Percentiles rank a stretch among this genome's conserved stretches.
Evolutionary conservation across 2,113 vertebrate species (phyloP).

Genomic region (Callipepla californica): DNA sequence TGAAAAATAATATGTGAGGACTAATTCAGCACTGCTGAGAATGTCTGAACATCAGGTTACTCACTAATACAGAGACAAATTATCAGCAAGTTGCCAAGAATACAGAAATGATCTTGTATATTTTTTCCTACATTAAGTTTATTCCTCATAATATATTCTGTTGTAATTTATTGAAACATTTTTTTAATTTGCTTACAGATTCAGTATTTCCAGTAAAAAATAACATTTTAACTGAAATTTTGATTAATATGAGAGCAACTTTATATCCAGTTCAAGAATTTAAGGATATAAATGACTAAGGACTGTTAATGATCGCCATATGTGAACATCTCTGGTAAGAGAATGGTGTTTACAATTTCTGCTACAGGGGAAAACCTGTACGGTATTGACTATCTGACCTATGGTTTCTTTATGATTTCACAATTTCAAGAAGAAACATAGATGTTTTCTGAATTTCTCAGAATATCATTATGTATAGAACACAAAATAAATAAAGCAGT

Average conservation of each 20-base stretch:
- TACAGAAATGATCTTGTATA: background rate
- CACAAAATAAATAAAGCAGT: background rate
- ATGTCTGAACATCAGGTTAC: background rate
- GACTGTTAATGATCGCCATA: conserved; percentile 16
- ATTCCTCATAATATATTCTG: background rate
- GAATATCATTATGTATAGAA: background rate
- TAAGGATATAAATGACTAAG: background rate
- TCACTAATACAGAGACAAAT: background rate
- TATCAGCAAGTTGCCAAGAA: background rate
- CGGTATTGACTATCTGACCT: background rate
- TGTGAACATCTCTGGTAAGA: conserved; percentile 30
- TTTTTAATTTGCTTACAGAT: background rate
- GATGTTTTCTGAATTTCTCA: background rate
- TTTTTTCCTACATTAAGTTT: background rate
- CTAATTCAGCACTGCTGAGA: conserved; percentile 3
- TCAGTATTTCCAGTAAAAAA: background rate
- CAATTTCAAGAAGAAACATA: background rate
- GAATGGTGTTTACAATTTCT: conserved; percentile 38
- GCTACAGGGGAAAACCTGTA: background rate
- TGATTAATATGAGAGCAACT: background rate
- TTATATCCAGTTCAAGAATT: background rate
- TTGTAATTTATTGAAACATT: background rate
- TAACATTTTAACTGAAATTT: background rate
- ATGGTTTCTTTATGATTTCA: background rate
- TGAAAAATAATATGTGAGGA: conserved; percentile 7